These are phyloP conservation scores for Charaxes varanes DNA, from an alignment of 1,140 invertebrate species.

Conservation along the genomic window DNA sequence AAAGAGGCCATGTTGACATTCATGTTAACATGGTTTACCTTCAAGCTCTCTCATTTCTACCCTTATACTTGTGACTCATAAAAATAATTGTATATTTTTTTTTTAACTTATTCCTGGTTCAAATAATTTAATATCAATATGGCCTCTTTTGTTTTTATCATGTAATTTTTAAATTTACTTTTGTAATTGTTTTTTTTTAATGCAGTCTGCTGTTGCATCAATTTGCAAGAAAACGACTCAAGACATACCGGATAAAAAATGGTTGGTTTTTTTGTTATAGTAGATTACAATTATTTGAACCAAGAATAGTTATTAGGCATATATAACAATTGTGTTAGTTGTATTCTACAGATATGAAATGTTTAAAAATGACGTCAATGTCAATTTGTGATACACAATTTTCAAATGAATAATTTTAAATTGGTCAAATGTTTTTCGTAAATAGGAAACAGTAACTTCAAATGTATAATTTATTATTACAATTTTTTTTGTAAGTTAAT, in stretches of 20 bases:
- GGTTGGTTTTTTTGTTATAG: constrained; percentile 43
- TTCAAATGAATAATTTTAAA: too few relatives aligned
- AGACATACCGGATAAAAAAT: constrained; percentile 42
- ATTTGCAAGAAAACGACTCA: constrained; percentile 45
- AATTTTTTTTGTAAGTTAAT: too few relatives aligned
- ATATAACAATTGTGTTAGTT: constrained; percentile 3
- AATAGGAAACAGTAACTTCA: too few relatives aligned
- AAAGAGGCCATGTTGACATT: constrained; percentile 40
- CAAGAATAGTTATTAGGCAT: constrained; percentile 27
- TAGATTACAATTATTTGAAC: constrained; percentile 30
- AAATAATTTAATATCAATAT: constrained; percentile 28
- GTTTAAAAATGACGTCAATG: too few relatives aligned
- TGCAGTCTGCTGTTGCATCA: constrained; percentile 37
- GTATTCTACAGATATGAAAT: too few relatives aligned
- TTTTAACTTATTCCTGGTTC: constrained; percentile 35
- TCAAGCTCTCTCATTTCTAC: background rate
- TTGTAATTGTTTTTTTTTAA: constrained; percentile 30
- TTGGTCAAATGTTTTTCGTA: too few relatives aligned
- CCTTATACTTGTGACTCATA: background rate
- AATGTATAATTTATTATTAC: too few relatives aligned
- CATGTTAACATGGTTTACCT: constrained; percentile 1
- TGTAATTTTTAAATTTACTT: constrained; percentile 20
- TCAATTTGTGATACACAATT: too few relatives aligned
- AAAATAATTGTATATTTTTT: background rate
- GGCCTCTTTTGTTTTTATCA: constrained; percentile 56